phyloP scores from a whole-genome alignment of 1,140 invertebrate genomes.

The Daktulosphaira vitifoliae region DNA sequence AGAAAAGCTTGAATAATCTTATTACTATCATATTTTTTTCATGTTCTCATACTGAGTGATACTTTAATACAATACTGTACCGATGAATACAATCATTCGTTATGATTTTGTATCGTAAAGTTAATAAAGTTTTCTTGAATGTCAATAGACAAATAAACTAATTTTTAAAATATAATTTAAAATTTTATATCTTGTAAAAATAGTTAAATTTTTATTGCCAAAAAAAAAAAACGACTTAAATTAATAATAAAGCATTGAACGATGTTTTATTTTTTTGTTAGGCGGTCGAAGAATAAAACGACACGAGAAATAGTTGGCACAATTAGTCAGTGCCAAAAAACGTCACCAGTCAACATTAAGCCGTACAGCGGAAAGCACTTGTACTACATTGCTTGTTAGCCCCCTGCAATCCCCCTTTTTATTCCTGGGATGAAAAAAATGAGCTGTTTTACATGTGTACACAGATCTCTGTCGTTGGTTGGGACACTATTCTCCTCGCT shows the following conservation, averaged over 20 bases:
- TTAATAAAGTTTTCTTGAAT: too few relatives aligned
- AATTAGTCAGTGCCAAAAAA: slow-evolving; percentile 31
- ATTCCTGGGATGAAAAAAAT: slow-evolving; percentile 14
- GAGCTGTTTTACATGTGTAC: slow-evolving; percentile 24
- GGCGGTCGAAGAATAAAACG: background rate
- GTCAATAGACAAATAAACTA: too few relatives aligned
- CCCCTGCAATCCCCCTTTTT: background rate
- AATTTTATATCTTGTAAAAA: slow-evolving; percentile 12
- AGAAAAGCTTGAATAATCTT: too few relatives aligned
- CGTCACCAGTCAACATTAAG: slow-evolving; percentile 25
- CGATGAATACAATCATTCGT: too few relatives aligned
- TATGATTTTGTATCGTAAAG: too few relatives aligned
- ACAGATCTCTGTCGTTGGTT: background rate
- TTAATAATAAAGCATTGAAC: slow-evolving; percentile 1
- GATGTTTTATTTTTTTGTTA: slow-evolving; percentile 1
- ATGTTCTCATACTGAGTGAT: too few relatives aligned
- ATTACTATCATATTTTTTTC: too few relatives aligned
- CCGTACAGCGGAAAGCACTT: slow-evolving; percentile 31
- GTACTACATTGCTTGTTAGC: slow-evolving; percentile 26
- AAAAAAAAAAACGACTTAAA: background rate
- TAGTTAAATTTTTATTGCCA: slow-evolving; percentile 29
- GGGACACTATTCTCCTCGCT: background rate
- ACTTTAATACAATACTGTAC: too few relatives aligned
- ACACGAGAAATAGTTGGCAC: background rate
- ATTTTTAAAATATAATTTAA: too few relatives aligned